Conservation (phyloP, 2,797 vertebrate genomes). For the Pelodytes ibericus region DNA sequence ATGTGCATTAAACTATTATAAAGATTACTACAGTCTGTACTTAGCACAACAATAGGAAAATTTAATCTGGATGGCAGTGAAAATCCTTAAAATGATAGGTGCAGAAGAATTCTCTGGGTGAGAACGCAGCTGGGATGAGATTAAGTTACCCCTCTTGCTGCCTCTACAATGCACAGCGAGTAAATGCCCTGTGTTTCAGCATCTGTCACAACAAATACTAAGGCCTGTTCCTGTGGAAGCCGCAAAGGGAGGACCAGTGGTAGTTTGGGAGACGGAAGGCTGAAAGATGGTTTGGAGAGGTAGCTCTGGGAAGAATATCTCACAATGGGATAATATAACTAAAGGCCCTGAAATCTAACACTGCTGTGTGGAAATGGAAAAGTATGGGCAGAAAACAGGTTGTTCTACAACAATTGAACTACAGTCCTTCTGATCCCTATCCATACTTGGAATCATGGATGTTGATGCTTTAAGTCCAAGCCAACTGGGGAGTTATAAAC, state of each 20-base stretch:
- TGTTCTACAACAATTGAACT: no score
- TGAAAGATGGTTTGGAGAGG: not conserved
- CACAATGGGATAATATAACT: conserved; percentile 1
- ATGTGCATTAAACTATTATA: no score
- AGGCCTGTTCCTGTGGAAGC: conserved; percentile 5
- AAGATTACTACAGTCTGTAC: no score
- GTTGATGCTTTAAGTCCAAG: no score
- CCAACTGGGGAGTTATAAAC: no score
- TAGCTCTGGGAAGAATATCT: not conserved
- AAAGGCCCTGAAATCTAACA: no score
- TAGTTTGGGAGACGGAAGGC: conserved; percentile 11
- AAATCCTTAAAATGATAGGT: conserved; percentile 14
- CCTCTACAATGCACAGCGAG: conserved; percentile 28
- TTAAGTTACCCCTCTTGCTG: conserved; percentile 45
- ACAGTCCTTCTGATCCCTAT: no score
- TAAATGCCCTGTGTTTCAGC: conserved; percentile 40
- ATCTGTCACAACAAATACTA: conserved; percentile 53
- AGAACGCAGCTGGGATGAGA: conserved; percentile 48
- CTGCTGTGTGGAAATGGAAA: no score
- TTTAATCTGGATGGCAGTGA: not conserved
- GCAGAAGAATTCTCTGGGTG: conserved; percentile 41
- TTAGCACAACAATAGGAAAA: not conserved
- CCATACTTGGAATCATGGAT: no score
- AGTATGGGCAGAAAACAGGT: no score
- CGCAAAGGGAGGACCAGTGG: not conserved